Conservation (phyloP, 1,140 invertebrate genomes). For the Drosophila murphyi region DNA sequence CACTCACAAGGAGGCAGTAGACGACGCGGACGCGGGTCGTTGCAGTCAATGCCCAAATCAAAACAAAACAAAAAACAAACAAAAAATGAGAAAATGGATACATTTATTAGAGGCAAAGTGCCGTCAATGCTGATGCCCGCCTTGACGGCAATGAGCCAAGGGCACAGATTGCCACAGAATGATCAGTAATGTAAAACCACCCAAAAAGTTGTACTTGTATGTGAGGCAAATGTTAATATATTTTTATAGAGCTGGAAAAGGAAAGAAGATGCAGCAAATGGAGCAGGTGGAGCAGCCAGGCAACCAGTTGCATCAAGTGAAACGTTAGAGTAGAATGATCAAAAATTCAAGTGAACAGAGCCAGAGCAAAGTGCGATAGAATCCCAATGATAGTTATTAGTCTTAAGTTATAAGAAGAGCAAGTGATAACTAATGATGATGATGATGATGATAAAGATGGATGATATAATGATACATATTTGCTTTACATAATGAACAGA, state of each 20-base stretch:
- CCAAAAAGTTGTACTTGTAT: conserved; percentile 11
- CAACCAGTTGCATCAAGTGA: conserved; percentile 24
- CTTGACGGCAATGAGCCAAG: too few species aligned
- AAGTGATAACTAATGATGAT: conserved; percentile 72
- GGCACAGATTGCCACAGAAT: too few species aligned
- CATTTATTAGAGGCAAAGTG: too few species aligned
- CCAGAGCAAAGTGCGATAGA: conserved; percentile 63
- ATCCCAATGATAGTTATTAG: conserved; percentile 80
- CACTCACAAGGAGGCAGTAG: conserved; percentile 48
- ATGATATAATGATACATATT: conserved; percentile 25
- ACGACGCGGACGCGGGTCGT: conserved; percentile 42
- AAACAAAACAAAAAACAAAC: too few species aligned
- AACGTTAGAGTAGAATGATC: conserved; percentile 30
- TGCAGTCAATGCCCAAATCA: conserved; percentile 10
- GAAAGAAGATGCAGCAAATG: conserved; percentile 6
- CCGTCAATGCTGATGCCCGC: neutral
- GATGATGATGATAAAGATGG: conserved; percentile 32
- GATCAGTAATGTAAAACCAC: too few species aligned
- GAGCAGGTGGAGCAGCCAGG: conserved; percentile 23
- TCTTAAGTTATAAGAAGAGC: conserved; percentile 75
- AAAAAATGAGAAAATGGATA: too few species aligned
- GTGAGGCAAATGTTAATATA: conserved; percentile 66
- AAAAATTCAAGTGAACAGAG: conserved; percentile 43
- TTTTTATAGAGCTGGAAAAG: conserved; percentile 58
- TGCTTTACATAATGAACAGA: conserved; percentile 16